These are phyloP conservation scores for Calameuta idolon DNA, from an alignment of 2,888 invertebrate genomes.

Conservation along the genomic window DNA sequence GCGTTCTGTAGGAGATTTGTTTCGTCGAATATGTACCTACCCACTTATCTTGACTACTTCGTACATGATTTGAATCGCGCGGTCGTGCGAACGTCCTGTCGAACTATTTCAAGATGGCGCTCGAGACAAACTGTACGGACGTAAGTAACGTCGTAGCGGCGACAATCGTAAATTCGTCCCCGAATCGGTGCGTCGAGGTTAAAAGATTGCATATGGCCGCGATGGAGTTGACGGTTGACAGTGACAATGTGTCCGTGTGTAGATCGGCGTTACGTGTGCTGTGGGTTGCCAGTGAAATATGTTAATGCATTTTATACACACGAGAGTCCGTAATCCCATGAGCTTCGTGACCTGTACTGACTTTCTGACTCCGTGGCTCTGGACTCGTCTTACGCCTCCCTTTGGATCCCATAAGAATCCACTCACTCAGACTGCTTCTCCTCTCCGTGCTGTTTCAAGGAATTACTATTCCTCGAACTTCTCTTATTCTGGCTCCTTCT, in stretches of 20 bases:
- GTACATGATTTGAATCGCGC: neutral
- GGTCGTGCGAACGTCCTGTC: neutral
- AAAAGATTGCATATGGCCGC: neutral
- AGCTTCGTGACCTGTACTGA: neutral
- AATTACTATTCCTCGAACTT: neutral
- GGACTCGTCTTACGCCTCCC: neutral
- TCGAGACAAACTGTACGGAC: neutral
- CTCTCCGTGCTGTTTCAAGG: neutral
- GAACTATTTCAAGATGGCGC: neutral
- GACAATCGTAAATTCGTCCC: neutral
- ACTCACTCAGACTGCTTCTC: neutral
- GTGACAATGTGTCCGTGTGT: no score
- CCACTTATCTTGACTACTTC: neutral
- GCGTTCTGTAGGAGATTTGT: slow-evolving; percentile 15
- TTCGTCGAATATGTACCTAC: slow-evolving; percentile 11
- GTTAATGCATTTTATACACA: neutral
- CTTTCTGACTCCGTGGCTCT: neutral
- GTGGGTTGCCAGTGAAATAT: neutral
- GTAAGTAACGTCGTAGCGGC: neutral
- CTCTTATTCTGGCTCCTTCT: neutral
- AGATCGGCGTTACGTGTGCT: neutral
- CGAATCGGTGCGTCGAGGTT: neutral
- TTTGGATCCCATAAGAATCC: neutral
- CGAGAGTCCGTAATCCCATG: neutral
- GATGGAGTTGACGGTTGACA: neutral